Conservation (phyloP, 2,113 vertebrate species). For the Semicossyphus pulcher region DNA sequence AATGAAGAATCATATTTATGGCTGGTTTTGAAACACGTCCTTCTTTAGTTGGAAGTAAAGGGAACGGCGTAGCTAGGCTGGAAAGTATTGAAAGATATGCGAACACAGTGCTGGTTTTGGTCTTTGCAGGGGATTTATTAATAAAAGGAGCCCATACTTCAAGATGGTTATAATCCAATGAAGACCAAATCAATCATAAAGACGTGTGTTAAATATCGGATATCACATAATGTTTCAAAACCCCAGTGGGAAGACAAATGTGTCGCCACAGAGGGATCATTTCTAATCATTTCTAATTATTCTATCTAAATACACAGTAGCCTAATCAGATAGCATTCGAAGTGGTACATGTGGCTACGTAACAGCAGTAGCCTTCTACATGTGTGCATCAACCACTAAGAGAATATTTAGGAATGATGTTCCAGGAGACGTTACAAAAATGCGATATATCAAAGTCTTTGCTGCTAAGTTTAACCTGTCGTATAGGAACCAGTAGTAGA, state of each 20-base stretch:
- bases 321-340: constrained; percentile 20
- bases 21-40: too few species aligned
- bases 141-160: constrained; percentile 1
- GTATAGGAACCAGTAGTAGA: constrained; percentile 21
- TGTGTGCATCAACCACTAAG: constrained; percentile 24
- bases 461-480: constrained; percentile 17
- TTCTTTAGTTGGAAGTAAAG: neutral
- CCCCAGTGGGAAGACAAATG: neutral
- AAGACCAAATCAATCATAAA: neutral
- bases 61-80: neutral
- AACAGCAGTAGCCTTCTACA: constrained; percentile 11
- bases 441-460: constrained; percentile 40
- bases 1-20: too few species aligned
- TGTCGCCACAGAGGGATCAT: neutral
- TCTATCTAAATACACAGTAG: constrained; percentile 6
- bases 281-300: constrained; percentile 7
- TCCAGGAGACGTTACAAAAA: neutral
- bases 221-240: constrained; percentile 22
- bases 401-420: constrained; percentile 16
- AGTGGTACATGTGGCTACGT: neutral
- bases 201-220: neutral
- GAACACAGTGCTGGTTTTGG: neutral
- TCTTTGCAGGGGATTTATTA: constrained; percentile 26
- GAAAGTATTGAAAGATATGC: neutral
- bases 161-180: neutral